Conservation (phyloP, 2,113 vertebrate species). For the Micronisus gabar region DNA sequence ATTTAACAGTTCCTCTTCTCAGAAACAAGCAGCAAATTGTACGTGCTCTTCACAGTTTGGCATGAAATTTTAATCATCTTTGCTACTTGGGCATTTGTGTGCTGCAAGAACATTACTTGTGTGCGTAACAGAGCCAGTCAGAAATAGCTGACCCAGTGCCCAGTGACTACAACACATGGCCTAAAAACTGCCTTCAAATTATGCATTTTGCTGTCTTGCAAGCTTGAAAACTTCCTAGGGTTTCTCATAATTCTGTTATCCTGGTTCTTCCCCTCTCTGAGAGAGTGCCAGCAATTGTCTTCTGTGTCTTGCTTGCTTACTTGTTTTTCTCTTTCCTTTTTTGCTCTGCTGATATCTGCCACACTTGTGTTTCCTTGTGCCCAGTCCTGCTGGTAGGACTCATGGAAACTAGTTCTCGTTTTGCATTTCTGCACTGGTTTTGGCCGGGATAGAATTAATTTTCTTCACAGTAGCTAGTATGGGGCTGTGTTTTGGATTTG, state of each 20-base stretch:
- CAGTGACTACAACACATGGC: neutral
- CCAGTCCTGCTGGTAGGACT: neutral
- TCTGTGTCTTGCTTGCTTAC: neutral
- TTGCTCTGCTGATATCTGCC: neutral
- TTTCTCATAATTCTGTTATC: neutral
- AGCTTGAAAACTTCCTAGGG: neutral
- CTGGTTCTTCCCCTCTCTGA: neutral
- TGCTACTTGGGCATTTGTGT: conserved; percentile 1
- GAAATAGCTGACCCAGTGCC: conserved; percentile 15
- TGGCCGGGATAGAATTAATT: too few species aligned
- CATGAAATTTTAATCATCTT: conserved; percentile 54
- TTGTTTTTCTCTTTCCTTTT: neutral
- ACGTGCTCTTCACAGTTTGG: conserved; percentile 25
- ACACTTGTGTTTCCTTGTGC: neutral
- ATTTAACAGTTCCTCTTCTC: conserved; percentile 9
- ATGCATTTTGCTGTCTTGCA: conserved; percentile 5
- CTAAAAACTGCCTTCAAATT: neutral
- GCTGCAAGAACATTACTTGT: neutral
- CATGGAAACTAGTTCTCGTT: neutral
- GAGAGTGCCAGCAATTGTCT: neutral
- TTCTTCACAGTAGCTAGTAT: too few species aligned
- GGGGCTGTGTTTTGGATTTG: too few species aligned
- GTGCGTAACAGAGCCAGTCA: neutral
- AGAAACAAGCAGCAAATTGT: conserved; percentile 20
- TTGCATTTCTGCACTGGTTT: neutral